Evolutionary conservation across 2,888 invertebrate species (phyloP).

Genomic region (Noctua pronuba): DNA sequence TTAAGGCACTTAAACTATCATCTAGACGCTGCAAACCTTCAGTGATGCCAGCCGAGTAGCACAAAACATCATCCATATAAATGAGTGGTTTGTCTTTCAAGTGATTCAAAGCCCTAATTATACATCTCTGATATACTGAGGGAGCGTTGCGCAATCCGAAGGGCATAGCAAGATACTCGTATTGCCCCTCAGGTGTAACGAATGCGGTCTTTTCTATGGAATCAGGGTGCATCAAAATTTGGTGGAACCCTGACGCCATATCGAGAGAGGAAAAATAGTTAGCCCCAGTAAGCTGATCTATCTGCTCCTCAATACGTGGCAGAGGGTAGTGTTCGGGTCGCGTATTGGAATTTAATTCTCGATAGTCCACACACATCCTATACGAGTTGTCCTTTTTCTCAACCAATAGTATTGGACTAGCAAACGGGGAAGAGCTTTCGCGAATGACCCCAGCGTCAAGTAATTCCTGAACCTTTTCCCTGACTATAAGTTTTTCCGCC

Average conservation of each 20-base stretch:
- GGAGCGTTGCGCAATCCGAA: conserved; percentile 65
- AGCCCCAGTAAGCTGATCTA: neutral
- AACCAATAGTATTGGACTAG: conserved; percentile 1
- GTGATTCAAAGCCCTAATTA: conserved; percentile 12
- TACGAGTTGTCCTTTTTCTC: too few species aligned
- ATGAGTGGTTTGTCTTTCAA: neutral
- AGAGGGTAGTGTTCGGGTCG: too few species aligned
- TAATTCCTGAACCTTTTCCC: neutral
- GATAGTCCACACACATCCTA: too few species aligned
- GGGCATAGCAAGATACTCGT: conserved; percentile 69
- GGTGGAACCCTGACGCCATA: conserved; percentile 38
- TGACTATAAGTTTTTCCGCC: neutral
- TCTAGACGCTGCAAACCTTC: conserved; percentile 18
- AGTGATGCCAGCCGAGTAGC: neutral
- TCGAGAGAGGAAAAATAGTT: neutral
- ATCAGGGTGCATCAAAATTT: conserved; percentile 57
- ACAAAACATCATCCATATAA: conserved; percentile 9
- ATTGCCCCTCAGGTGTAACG: conserved; percentile 52
- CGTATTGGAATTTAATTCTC: too few species aligned
- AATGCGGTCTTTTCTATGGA: conserved; percentile 69
- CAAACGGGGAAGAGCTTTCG: too few species aligned
- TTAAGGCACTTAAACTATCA: too few species aligned
- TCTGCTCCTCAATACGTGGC: neutral
- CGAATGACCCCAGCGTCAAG: too few species aligned
- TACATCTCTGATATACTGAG: conserved; percentile 51